These are phyloP conservation scores for Barnardius zonarius DNA, from an alignment of 2,113 vertebrate genomes.

Conservation along the genomic window DNA sequence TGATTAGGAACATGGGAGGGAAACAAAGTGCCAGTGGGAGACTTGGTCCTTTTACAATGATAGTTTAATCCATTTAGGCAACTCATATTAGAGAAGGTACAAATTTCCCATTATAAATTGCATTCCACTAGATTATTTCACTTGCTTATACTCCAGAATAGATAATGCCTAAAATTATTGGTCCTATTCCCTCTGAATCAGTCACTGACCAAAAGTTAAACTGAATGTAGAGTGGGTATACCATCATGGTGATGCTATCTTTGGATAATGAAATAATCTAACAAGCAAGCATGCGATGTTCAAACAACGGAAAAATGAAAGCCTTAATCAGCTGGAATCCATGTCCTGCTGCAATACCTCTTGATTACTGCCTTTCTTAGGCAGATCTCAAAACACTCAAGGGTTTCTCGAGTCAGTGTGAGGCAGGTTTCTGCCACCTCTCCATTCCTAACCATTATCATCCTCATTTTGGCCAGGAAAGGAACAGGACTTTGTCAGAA, in stretches of 20 bases:
- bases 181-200: background rate
- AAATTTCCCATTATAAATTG: background rate
- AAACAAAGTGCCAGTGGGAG: background rate
- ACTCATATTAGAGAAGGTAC: background rate
- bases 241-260: background rate
- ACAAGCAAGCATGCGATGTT: background rate
- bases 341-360: background rate
- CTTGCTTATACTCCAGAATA: background rate
- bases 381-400: background rate
- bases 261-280: background rate
- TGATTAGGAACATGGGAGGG: background rate
- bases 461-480: background rate
- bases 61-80: background rate
- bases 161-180: background rate
- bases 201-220: background rate
- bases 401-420: accelerated
- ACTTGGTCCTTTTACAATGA: background rate
- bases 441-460: background rate
- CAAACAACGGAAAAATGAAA: background rate
- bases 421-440: background rate
- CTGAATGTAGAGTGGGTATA: background rate
- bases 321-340: background rate
- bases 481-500: background rate
- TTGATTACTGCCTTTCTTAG: background rate
- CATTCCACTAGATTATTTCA: background rate